These are phyloP conservation scores for Clarias laeviceps DNA, from an alignment of 2,797 vertebrate genomes.

Conservation along the genomic window DNA sequence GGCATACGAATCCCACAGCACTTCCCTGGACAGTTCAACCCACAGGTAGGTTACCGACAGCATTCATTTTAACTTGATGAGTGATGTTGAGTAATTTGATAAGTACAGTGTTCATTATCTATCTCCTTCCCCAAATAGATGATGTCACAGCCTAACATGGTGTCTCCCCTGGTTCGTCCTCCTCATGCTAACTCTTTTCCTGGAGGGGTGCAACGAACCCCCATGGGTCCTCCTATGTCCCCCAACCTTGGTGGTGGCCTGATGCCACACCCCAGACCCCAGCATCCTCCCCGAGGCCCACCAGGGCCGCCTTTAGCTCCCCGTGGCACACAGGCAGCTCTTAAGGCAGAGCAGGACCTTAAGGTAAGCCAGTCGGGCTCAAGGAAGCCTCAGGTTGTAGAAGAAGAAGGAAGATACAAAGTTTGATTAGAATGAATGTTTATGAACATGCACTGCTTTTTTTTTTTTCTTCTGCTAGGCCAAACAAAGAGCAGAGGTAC, in stretches of 20 bases:
- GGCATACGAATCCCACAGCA: constrained; percentile 92
- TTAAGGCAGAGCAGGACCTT: constrained; percentile 91
- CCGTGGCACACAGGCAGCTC: constrained; percentile 84
- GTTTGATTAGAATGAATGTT: background rate
- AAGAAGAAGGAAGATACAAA: background rate
- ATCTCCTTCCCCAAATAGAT: constrained; percentile 75
- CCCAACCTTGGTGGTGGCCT: constrained; percentile 88
- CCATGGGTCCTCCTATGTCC: constrained; percentile 84
- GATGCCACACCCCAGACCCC: constrained; percentile 89
- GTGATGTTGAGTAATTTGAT: background rate
- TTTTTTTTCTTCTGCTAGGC: constrained; percentile 76
- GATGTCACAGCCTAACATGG: constrained; percentile 93
- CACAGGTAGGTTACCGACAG: constrained; percentile 79
- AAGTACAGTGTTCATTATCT: background rate
- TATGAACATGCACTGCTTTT: background rate
- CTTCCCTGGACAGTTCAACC: constrained; percentile 93
- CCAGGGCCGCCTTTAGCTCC: constrained; percentile 82
- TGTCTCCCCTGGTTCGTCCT: constrained; percentile 91
- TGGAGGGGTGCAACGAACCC: constrained; percentile 88
- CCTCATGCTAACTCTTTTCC: constrained; percentile 91
- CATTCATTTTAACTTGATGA: background rate
- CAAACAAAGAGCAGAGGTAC: constrained; percentile 97
- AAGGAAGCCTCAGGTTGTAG: background rate
- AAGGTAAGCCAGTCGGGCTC: constrained; percentile 76
- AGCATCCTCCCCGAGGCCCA: constrained; percentile 83